Evolutionary conservation across 2,797 vertebrate species (phyloP).

Genomic region (Leucoraja ocellata): DNA sequence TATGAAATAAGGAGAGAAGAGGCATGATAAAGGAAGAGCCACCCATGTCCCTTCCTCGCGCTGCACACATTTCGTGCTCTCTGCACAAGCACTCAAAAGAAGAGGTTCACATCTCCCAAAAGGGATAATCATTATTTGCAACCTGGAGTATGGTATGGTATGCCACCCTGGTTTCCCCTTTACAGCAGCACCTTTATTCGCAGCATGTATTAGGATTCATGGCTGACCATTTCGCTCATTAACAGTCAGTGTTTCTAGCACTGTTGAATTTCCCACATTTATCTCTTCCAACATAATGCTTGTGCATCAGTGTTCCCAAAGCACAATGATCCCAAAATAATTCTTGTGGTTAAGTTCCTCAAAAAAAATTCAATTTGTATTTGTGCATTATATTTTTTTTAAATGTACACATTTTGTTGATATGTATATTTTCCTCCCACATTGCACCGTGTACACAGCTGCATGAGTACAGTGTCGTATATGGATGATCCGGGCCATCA

Average conservation of each 20-base stretch:
- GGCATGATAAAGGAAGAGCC: no score
- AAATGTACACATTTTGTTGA: background rate
- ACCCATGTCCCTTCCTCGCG: no score
- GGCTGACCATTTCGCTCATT: background rate
- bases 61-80: no score
- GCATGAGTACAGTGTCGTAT: constrained; percentile 62
- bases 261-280: background rate
- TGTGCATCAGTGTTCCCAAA: background rate
- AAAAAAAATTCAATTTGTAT: background rate
- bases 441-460: constrained; percentile 52
- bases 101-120: background rate
- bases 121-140: no score
- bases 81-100: no score
- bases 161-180: no score
- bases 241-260: background rate
- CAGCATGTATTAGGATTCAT: background rate
- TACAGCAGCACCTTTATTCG: no score
- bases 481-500: constrained; percentile 64
- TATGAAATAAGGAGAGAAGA: no score
- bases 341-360: background rate
- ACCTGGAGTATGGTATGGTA: no score
- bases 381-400: background rate
- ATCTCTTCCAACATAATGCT: background rate
- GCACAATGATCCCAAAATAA: background rate
- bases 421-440: no score